Evolutionary conservation across 2,797 vertebrate genomes (phyloP).

Genomic region (Crocodylus rhombifer): DNA sequence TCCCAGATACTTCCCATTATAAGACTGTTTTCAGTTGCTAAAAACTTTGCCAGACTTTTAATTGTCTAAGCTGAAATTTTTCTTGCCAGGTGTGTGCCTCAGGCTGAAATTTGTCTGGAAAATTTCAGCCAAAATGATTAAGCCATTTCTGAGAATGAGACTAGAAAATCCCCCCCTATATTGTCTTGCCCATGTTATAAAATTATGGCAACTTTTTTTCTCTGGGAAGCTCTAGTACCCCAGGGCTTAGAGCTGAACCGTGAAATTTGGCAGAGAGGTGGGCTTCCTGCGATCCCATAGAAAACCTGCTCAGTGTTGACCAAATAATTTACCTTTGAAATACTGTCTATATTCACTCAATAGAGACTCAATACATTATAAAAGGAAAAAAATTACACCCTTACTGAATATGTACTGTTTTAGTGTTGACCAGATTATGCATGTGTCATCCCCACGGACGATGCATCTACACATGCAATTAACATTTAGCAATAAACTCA

Average conservation of each 20-base stretch:
- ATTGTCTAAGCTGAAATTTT: slow-evolving; percentile 31
- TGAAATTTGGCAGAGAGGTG: neutral
- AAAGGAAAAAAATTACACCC: neutral
- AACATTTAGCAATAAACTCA: too few species aligned
- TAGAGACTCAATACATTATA: neutral
- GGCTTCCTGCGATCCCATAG: too few species aligned
- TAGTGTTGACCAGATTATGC: neutral
- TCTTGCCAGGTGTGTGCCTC: slow-evolving; percentile 47
- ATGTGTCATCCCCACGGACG: neutral
- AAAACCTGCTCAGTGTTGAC: neutral
- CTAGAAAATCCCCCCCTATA: rapidly evolving
- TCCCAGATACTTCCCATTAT: slow-evolving; percentile 32
- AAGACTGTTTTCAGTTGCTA: slow-evolving; percentile 42
- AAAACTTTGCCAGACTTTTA: slow-evolving; percentile 27
- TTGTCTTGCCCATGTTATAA: neutral
- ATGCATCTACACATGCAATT: too few species aligned
- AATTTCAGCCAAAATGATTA: neutral
- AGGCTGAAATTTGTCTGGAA: slow-evolving; percentile 29
- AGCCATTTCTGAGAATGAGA: neutral
- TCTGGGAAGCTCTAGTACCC: neutral
- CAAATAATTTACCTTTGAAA: neutral
- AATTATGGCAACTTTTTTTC: neutral
- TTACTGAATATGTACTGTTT: neutral
- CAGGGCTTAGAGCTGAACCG: neutral
- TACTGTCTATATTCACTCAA: neutral